Conservation (phyloP, 2,888 invertebrate species). For the Eilema caniola region DNA sequence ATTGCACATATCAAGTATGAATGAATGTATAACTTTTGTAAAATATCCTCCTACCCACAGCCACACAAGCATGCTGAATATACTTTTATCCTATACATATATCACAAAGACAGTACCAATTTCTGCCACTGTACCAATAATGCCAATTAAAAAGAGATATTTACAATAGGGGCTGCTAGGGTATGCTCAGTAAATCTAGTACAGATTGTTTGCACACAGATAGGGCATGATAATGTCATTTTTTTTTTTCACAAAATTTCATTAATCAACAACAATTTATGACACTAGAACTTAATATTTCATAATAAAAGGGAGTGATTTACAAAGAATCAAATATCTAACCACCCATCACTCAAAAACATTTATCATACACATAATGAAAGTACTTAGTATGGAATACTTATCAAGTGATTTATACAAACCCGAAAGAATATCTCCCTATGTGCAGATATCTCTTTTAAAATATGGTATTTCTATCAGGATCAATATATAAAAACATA, state of each 20-base stretch:
- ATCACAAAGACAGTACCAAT: constrained; percentile 39
- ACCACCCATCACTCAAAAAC: constrained; percentile 18
- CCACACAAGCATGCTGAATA: constrained; percentile 36
- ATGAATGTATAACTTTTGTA: constrained; percentile 31
- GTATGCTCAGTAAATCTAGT: constrained; percentile 17
- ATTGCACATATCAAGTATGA: neutral
- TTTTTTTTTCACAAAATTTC: neutral
- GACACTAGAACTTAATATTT: neutral
- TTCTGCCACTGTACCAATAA: constrained; percentile 37
- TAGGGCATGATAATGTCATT: neutral
- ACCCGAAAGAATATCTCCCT: constrained; percentile 20
- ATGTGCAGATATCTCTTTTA: constrained; percentile 57
- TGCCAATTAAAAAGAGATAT: constrained; percentile 54
- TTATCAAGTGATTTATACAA: constrained; percentile 23
- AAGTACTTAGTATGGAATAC: constrained; percentile 15
- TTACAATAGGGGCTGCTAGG: constrained; percentile 36
- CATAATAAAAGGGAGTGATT: constrained; percentile 29
- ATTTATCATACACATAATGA: constrained; percentile 21
- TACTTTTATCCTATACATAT: constrained; percentile 33
- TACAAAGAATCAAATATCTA: constrained; percentile 26
- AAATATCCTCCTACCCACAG: constrained; percentile 23
- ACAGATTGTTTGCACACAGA: neutral
- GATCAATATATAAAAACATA: constrained; percentile 49
- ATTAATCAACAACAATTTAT: neutral
- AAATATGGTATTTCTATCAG: constrained; percentile 31